Evolutionary conservation across 2,888 invertebrate species (phyloP).

Genomic region (Macrosiphum euphorbiae): DNA sequence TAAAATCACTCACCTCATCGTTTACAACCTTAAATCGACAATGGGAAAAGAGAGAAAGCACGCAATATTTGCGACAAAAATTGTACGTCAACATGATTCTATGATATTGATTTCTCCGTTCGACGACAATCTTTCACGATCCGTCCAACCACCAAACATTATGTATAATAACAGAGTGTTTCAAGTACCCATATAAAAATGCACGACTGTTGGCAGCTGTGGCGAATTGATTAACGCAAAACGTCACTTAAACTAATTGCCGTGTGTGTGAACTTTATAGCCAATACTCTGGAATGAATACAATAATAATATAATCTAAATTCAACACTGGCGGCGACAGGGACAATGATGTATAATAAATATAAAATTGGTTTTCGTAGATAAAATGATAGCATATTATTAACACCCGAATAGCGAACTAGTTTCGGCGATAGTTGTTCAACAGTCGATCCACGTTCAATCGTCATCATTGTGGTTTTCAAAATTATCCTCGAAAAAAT

Average conservation of each 20-base stretch:
- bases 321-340: background rate
- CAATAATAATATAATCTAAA: background rate
- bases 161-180: background rate
- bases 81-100: background rate
- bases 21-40: background rate
- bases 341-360: background rate
- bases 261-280: background rate
- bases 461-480: background rate
- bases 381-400: background rate
- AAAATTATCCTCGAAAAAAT: background rate
- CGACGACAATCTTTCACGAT: background rate
- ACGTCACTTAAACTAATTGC: background rate
- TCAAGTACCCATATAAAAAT: background rate
- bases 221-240: background rate
- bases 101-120: slow-evolving; percentile 52
- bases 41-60: slow-evolving; percentile 42
- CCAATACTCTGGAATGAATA: background rate
- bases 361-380: background rate
- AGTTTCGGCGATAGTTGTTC: background rate
- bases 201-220: background rate
- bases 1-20: background rate
- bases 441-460: too few species aligned
- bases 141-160: background rate
- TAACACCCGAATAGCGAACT: background rate
- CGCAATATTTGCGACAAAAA: slow-evolving; percentile 12